A percentile compares a stretch with the other conserved stretches of the same genome.
Conservation (phyloP, 2,797 vertebrate genomes). For the Acanthurus tractus region DNA sequence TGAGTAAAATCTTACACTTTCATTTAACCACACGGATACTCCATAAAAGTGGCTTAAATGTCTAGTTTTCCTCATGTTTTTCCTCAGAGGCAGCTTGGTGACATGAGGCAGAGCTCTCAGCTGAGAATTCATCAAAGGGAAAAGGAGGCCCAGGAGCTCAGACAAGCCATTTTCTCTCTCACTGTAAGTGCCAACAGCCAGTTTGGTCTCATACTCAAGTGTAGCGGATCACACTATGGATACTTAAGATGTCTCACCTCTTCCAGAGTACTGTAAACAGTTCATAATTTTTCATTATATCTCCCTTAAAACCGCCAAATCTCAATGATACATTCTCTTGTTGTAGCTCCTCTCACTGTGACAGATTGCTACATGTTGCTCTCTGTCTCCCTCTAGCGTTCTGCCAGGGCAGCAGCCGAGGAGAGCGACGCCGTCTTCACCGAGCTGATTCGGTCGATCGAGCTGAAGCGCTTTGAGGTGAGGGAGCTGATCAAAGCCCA, state of each 20-base stretch:
- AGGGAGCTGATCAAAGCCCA: constrained; percentile 83
- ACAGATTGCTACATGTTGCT: not conserved
- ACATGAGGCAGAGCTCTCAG: constrained; percentile 79
- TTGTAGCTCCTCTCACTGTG: not conserved
- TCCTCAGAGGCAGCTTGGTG: constrained; percentile 75
- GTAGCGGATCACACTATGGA: not conserved
- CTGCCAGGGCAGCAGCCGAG: constrained; percentile 73
- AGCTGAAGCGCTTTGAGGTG: constrained; percentile 84
- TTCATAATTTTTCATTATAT: not conserved
- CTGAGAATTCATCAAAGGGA: constrained; percentile 80
- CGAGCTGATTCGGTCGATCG: constrained; percentile 80
- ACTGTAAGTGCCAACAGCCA: constrained; percentile 71
- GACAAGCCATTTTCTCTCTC: constrained; percentile 79
- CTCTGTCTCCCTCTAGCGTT: constrained; percentile 68
- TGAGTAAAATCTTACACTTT: not conserved
- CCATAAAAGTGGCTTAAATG: not conserved
- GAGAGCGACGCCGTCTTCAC: constrained; percentile 82
- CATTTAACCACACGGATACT: not conserved
- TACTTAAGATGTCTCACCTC: not conserved
- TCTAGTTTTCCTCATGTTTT: not conserved
- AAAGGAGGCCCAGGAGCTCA: constrained; percentile 82
- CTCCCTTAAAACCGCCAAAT: not conserved
- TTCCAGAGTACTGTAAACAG: not conserved
- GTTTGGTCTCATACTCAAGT: not conserved
- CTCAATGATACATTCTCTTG: not conserved